Evolutionary conservation across 1,140 invertebrate genomes (phyloP).

Genomic region (Pogonognathellus flavescens): DNA sequence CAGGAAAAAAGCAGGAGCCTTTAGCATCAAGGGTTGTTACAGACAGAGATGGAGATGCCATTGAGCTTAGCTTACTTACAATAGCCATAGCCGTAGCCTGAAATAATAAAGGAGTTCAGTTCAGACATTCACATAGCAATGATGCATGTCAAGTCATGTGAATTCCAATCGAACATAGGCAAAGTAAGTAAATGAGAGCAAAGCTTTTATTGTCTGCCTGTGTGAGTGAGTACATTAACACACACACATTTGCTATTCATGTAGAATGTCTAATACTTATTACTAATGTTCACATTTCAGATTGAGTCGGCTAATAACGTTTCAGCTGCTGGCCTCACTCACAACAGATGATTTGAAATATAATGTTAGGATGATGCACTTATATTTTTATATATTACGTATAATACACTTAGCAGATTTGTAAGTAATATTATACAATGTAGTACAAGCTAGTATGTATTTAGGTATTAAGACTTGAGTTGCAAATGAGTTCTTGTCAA

Average conservation of each 20-base stretch:
- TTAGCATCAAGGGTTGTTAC: too few relatives aligned
- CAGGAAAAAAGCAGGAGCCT: not conserved
- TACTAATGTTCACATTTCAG: too few relatives aligned
- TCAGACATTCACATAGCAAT: not conserved
- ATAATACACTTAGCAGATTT: not conserved
- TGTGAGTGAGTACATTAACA: too few relatives aligned
- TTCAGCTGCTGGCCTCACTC: not conserved
- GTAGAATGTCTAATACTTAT: too few relatives aligned
- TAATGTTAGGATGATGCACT: not conserved
- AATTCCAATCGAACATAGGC: not conserved
- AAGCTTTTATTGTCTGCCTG: not conserved
- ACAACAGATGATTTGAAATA: constrained; percentile 9
- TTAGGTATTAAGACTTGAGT: not conserved
- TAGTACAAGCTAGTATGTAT: too few relatives aligned
- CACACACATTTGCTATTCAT: too few relatives aligned
- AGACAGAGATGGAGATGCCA: too few relatives aligned
- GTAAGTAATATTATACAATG: not conserved
- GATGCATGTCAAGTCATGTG: not conserved
- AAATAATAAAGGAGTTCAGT: not conserved
- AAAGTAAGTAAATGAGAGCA: not conserved
- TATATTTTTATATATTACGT: not conserved
- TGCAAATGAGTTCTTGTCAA: constrained; percentile 55
- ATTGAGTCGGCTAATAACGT: not conserved
- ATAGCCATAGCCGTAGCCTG: too few relatives aligned
- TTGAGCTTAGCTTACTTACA: too few relatives aligned